A percentile compares a stretch with the other conserved stretches of the same genome.
Conservation (phyloP, 2,113 vertebrate species). For the Nanger granti region DNA sequence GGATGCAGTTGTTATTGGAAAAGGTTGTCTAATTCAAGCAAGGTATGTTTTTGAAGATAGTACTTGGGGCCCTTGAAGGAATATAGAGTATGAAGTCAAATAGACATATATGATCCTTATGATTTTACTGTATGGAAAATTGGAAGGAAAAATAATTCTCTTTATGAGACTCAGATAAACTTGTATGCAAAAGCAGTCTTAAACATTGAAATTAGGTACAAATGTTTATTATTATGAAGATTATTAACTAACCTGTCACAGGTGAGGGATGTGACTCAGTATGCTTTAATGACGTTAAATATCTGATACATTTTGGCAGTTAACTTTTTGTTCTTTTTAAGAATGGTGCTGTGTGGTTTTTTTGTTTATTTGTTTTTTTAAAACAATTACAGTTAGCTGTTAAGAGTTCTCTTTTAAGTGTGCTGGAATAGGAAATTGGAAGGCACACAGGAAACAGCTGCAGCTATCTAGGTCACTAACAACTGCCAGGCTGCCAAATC, state of each 20-base stretch:
- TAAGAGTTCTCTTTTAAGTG: not conserved
- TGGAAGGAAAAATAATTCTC: not conserved
- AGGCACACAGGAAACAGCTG: not conserved
- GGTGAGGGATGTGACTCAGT: not conserved
- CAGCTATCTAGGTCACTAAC: not conserved
- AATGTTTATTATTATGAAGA: not conserved
- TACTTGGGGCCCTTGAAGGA: not conserved
- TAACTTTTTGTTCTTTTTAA: not conserved
- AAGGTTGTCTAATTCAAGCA: slow-evolving; percentile 95
- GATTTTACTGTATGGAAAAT: not conserved
- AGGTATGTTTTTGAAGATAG: slow-evolving; percentile 77
- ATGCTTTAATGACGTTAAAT: not conserved
- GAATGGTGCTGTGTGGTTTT: not conserved
- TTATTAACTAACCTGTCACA: not conserved
- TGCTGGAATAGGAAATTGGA: not conserved
- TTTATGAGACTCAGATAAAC: not conserved
- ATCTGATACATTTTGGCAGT: not conserved
- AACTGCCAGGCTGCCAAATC: not conserved
- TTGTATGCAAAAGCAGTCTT: not conserved
- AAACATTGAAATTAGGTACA: not conserved
- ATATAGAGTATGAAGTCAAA: not conserved
- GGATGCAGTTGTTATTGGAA: slow-evolving; percentile 88
- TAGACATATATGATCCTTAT: not conserved
- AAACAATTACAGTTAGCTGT: not conserved
- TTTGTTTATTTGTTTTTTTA: not conserved